Conservation (phyloP, 2,797 vertebrate species). For the Argentina silus region DNA sequence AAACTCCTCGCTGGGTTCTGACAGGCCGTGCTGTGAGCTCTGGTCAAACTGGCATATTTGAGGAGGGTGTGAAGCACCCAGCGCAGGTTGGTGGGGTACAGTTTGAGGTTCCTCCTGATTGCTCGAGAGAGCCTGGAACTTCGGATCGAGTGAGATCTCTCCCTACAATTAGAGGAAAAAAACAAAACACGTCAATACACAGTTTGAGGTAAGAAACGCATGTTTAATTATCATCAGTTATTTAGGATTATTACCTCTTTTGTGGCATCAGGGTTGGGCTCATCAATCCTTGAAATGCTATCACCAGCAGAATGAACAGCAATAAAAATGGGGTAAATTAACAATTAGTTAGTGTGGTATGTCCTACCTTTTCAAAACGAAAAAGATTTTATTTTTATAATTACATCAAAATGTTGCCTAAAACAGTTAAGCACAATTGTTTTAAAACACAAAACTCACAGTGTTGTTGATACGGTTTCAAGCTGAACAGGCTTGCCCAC, state of each 20-base stretch:
- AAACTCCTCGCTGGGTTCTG: conserved; percentile 68
- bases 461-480: conserved; percentile 18
- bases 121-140: conserved; percentile 14
- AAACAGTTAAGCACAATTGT: not conserved
- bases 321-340: not conserved
- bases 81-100: conserved; percentile 12
- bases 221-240: not conserved
- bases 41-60: conserved; percentile 41
- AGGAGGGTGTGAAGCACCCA: conserved; percentile 19
- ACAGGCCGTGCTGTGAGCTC: conserved; percentile 13
- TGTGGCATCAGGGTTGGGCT: not conserved
- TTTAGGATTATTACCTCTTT: not conserved
- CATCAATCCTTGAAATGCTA: not conserved
- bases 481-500: conserved; percentile 30
- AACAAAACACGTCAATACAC: not conserved
- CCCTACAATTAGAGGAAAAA: conserved; percentile 12
- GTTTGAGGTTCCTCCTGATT: not conserved
- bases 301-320: not conserved
- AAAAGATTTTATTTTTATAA: no score
- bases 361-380: no score
- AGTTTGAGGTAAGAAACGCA: not conserved
- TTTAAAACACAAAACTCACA: conserved; percentile 47
- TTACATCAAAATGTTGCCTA: no score
- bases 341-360: not conserved
- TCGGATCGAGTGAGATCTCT: conserved; percentile 22